Percentiles rank a stretch among this genome's conserved stretches.
These are phyloP conservation scores for Temnothorax nylanderi DNA, from an alignment of 1,140 invertebrate species.

Conservation along the genomic window DNA sequence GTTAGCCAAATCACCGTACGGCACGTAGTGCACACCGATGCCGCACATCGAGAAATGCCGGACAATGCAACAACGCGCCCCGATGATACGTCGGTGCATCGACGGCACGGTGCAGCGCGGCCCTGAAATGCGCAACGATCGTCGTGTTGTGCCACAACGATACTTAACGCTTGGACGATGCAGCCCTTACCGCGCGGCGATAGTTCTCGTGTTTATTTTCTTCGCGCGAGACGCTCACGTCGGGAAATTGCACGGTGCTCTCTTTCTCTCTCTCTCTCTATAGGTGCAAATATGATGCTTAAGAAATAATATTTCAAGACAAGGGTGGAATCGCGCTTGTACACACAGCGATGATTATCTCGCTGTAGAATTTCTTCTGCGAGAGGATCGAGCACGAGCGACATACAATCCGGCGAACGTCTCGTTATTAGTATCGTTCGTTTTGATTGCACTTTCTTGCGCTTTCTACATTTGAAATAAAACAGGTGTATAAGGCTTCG, in stretches of 20 bases:
- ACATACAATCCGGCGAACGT: conserved; percentile 8
- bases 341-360: conserved; percentile 13
- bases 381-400: conserved; percentile 15
- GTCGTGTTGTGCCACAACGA: conserved; percentile 16
- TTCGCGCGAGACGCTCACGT: conserved; percentile 15
- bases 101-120: neutral
- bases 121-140: conserved; percentile 28
- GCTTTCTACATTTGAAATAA: neutral
- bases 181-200: conserved; percentile 17
- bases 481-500: neutral
- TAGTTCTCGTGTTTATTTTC: conserved; percentile 67
- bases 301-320: conserved; percentile 35
- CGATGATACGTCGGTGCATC: conserved; percentile 30
- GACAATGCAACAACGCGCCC: conserved; percentile 66
- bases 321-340: conserved; percentile 9
- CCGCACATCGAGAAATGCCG: conserved; percentile 72
- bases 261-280: conserved; percentile 13
- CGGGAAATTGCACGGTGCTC: conserved; percentile 58
- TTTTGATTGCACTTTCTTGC: neutral
- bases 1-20: conserved; percentile 85
- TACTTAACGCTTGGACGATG: conserved; percentile 43
- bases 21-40: conserved; percentile 71
- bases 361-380: neutral
- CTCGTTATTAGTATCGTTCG: neutral
- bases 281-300: conserved; percentile 61